Evolutionary conservation across 2,113 vertebrate genomes (phyloP).

Genomic region (Notothenia coriiceps): DNA sequence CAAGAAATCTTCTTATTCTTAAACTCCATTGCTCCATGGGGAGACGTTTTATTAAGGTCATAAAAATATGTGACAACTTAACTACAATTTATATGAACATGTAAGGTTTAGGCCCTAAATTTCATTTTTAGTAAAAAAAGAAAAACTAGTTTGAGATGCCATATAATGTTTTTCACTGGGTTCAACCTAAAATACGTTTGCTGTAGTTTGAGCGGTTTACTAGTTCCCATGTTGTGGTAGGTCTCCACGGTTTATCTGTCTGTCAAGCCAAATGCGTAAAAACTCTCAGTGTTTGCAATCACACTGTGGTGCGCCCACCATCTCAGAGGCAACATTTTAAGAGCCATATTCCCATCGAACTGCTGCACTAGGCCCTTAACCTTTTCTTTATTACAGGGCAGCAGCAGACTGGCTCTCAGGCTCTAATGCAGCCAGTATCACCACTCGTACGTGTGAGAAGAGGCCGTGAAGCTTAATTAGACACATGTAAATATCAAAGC

Average conservation of each 20-base stretch:
- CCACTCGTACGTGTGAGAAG: conserved; percentile 68
- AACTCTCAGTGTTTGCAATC: conserved; percentile 23
- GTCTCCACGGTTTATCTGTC: background rate
- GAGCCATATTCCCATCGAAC: conserved; percentile 51
- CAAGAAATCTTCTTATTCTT: background rate
- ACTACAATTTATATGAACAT: no score
- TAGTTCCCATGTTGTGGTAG: background rate
- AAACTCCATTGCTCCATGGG: conserved; percentile 34
- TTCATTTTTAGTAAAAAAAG: background rate
- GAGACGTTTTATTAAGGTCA: no score
- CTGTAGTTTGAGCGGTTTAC: background rate
- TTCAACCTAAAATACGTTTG: background rate
- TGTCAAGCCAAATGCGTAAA: conserved; percentile 27
- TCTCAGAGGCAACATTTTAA: conserved; percentile 19
- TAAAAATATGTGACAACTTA: no score
- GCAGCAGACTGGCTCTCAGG: conserved; percentile 49
- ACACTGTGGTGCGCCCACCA: conserved; percentile 11
- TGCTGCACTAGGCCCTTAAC: conserved; percentile 32
- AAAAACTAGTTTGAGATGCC: background rate
- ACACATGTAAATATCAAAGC: conserved; percentile 81
- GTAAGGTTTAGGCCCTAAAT: no score
- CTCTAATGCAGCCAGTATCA: conserved; percentile 56
- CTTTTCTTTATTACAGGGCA: conserved; percentile 66
- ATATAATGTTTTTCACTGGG: background rate
- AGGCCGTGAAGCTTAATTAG: conserved; percentile 73